Base-by-base conservation (phyloP, 2,113 vertebrate genomes). In the Aspidoscelis tigris region DNA sequence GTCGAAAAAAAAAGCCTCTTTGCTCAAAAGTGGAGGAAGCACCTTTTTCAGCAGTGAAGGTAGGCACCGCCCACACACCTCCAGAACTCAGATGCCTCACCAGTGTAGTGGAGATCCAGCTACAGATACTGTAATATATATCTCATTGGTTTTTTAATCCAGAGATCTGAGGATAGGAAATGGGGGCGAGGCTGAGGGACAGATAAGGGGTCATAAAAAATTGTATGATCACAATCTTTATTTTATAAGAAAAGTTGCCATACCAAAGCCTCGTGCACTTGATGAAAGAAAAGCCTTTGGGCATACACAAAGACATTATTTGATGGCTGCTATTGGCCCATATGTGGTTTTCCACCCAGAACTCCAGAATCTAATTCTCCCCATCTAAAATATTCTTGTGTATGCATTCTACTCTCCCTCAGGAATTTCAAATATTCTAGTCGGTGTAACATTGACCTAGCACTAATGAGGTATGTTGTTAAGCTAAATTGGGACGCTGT, bases 381-480 rank as follows among this genome's bases (percentile, higher is more conserved):
- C 20, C 18, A 24, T 16, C 43, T 66, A 26, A 26, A 50, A 83
- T 53, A 53, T 76, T 74, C 20, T 39, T 83, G 41, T 75, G 8
- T 50, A 66, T 33, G 3, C 81, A 16, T 3, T 24, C 2, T 71
- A 65, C 53, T n/a, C 20, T 61, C 2, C 74, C 12, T 76, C 69
- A 44, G 53, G 33, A 12, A 53, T 4, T 78, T n/a, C 22, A 7
- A 87, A 55, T 65, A 80, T 58, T 21, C 14, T 21, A 78, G 18
- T n/a, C 43, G 86, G 26, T 0, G 0, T 44, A 55, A 47, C 43
- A 81, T 44, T 53, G 41, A 69, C 41, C 71, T 12, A 41, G 7
- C 50, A 87, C 44, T 41, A 70, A 41, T 76, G 90, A 84, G 3
- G 71, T 65, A 87, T 86, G 33, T 86, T 81, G 84, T 88, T 81